These are phyloP conservation scores for Tetrao urogallus DNA, from an alignment of 2,113 vertebrate species.

Conservation along the genomic window DNA sequence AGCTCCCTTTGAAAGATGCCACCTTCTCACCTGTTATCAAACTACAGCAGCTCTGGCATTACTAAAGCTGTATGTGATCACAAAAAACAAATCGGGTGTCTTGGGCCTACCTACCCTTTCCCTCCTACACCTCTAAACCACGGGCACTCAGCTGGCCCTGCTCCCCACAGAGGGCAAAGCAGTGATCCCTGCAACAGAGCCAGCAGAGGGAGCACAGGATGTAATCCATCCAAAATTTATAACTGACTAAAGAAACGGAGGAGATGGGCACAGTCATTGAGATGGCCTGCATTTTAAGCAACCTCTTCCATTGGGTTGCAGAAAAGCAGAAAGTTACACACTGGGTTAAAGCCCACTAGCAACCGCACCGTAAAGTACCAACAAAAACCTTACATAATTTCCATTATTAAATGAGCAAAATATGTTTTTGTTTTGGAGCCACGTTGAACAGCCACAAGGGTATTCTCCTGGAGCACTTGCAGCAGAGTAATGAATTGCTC, in stretches of 20 bases:
- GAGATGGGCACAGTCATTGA: not conserved
- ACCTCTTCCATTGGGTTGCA: not conserved
- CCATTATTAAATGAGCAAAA: constrained; percentile 64
- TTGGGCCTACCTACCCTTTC: constrained; percentile 26
- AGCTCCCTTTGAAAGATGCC: constrained; percentile 29
- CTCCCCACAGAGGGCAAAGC: not conserved
- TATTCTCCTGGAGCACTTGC: constrained; percentile 48
- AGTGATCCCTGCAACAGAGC: not conserved
- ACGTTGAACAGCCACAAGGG: constrained; percentile 12
- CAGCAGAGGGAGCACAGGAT: constrained; percentile 60
- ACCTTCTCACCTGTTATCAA: constrained; percentile 47
- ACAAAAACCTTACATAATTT: constrained; percentile 3
- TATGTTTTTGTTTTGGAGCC: constrained; percentile 48
- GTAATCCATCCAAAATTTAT: not conserved
- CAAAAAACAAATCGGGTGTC: constrained; percentile 31
- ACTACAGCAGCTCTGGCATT: constrained; percentile 33
- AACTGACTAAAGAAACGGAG: not conserved
- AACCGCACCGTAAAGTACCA: not conserved
- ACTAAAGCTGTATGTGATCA: not conserved
- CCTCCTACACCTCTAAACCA: not conserved
- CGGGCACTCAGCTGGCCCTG: not conserved
- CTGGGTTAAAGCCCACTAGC: not conserved
- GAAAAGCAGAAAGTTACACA: not conserved
- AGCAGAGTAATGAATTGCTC: constrained; percentile 58
- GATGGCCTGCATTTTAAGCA: not conserved